Conservation (phyloP, 2,797 vertebrate genomes). For the Oreortyx pictus region DNA sequence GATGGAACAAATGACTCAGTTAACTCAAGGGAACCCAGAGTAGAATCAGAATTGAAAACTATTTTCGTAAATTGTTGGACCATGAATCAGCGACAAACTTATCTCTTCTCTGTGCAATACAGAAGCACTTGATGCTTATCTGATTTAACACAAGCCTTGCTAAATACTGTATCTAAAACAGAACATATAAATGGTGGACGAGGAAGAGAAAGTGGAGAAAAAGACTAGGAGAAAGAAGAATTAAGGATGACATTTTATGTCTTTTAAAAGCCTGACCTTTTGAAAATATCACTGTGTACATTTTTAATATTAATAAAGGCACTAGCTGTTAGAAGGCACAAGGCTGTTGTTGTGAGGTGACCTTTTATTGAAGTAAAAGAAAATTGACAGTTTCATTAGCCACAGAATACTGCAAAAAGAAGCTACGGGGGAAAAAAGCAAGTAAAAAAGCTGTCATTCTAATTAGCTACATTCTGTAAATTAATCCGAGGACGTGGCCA, state of each 20-base stretch:
- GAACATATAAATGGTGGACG: slow-evolving; percentile 37
- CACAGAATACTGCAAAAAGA: slow-evolving; percentile 58
- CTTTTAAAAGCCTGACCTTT: slow-evolving; percentile 91
- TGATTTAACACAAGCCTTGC: slow-evolving; percentile 60
- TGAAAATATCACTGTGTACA: slow-evolving; percentile 94
- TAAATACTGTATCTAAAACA: slow-evolving; percentile 54
- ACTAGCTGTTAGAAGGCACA: slow-evolving; percentile 79
- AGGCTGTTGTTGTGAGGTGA: slow-evolving; percentile 80
- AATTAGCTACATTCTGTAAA: slow-evolving; percentile 74
- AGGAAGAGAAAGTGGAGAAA: background rate
- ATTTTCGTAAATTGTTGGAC: background rate
- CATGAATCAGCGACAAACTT: slow-evolving; percentile 30
- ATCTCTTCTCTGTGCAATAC: background rate
- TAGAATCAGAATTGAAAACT: background rate
- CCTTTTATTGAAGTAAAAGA: slow-evolving; percentile 83
- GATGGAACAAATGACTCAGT: slow-evolving; percentile 44
- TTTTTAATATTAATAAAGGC: slow-evolving; percentile 95
- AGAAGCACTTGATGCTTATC: slow-evolving; percentile 27
- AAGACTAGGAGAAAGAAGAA: slow-evolving; percentile 47
- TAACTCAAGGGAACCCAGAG: background rate
- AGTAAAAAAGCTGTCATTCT: slow-evolving; percentile 54
- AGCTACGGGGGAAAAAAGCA: slow-evolving; percentile 35
- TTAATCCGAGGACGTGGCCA: slow-evolving; percentile 6
- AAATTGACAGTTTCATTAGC: slow-evolving; percentile 85
- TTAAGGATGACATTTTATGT: slow-evolving; percentile 82